phyloP scores from a whole-genome alignment of 2,888 invertebrate genomes.

The Macaria notata region DNA sequence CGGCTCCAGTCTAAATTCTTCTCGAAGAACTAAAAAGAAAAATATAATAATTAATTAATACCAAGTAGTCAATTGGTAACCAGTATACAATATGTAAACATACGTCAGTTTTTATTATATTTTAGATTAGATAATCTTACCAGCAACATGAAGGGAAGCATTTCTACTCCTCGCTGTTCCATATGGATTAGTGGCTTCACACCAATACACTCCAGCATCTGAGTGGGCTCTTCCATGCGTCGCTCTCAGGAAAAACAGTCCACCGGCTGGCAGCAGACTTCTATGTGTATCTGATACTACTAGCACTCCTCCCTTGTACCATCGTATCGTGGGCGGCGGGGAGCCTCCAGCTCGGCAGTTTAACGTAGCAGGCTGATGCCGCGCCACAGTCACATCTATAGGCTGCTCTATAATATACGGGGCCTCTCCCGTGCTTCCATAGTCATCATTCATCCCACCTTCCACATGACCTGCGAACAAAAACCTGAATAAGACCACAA shows the following conservation, averaged over 20 bases:
- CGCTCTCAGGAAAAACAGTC: slow-evolving; percentile 91
- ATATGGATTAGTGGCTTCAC: slow-evolving; percentile 91
- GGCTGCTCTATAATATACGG: slow-evolving; percentile 96
- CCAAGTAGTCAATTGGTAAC: not conserved
- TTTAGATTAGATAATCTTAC: slow-evolving; percentile 68
- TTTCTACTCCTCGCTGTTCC: slow-evolving; percentile 92
- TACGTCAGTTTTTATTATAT: too few relatives aligned
- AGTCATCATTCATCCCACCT: slow-evolving; percentile 72
- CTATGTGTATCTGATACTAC: slow-evolving; percentile 86
- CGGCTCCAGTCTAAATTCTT: slow-evolving; percentile 94
- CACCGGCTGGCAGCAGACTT: slow-evolving; percentile 90
- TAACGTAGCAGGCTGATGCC: slow-evolving; percentile 94
- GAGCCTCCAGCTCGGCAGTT: slow-evolving; percentile 95
- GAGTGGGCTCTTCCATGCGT: slow-evolving; percentile 91
- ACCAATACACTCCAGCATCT: slow-evolving; percentile 94
- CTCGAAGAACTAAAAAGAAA: slow-evolving; percentile 87
- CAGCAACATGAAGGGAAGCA: slow-evolving; percentile 93
- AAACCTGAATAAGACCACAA: slow-evolving; percentile 27
- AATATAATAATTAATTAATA: too few relatives aligned
- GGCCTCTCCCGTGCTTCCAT: slow-evolving; percentile 73
- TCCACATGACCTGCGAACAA: slow-evolving; percentile 64
- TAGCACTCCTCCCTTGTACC: slow-evolving; percentile 87
- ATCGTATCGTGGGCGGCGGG: slow-evolving; percentile 89
- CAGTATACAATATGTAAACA: too few relatives aligned
- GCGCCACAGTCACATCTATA: slow-evolving; percentile 92